These are phyloP conservation scores for Tetranychus urticae DNA, from an alignment of 1,140 invertebrate genomes.

Conservation along the genomic window DNA sequence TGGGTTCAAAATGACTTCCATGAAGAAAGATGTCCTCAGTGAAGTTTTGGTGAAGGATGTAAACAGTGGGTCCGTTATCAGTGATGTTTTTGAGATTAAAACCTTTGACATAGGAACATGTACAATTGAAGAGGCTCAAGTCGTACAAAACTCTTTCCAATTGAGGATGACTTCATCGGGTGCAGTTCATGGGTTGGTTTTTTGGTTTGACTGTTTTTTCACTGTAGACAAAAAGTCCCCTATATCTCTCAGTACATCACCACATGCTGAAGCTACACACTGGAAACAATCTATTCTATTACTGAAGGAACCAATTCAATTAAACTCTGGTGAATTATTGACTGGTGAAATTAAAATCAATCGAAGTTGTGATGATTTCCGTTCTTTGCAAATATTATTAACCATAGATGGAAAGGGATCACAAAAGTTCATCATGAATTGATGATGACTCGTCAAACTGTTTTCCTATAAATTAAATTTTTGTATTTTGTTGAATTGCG, in stretches of 20 bases:
- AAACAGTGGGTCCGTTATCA: conserved; percentile 45
- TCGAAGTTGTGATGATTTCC: background rate
- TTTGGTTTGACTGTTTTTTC: conserved; percentile 79
- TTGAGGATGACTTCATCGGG: conserved; percentile 39
- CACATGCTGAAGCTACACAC: conserved; percentile 49
- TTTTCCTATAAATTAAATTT: no score
- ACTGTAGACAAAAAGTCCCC: conserved; percentile 21
- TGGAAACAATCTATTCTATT: conserved; percentile 97
- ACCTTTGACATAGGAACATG: conserved; percentile 49
- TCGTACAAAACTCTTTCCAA: conserved; percentile 47
- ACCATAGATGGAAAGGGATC: background rate
- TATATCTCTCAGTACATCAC: conserved; percentile 30
- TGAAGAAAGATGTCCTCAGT: conserved; percentile 61
- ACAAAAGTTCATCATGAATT: background rate
- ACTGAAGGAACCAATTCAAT: conserved; percentile 40
- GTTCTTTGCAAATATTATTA: background rate
- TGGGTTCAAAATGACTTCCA: conserved; percentile 85
- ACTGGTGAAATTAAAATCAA: background rate
- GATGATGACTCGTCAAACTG: no score
- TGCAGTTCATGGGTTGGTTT: conserved; percentile 58
- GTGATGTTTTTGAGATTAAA: conserved; percentile 31
- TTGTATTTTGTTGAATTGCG: no score
- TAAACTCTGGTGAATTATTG: conserved; percentile 36
- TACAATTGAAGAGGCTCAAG: conserved; percentile 43
- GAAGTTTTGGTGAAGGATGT: conserved; percentile 76